Evolutionary conservation across 2,797 vertebrate species (phyloP).

Genomic region (Melanotaenia trifasciata): DNA sequence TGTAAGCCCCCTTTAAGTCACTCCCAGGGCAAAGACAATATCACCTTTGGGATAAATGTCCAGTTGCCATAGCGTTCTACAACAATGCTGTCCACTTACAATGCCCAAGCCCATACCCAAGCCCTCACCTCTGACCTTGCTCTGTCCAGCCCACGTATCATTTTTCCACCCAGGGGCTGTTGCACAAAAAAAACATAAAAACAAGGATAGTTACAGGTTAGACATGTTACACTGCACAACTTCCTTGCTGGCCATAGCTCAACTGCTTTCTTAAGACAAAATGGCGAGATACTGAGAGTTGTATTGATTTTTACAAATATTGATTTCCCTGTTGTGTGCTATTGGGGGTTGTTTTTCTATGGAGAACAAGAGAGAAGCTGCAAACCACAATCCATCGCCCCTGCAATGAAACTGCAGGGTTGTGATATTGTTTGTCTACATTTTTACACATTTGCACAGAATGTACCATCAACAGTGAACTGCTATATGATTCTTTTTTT

Average conservation of each 20-base stretch:
- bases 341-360: constrained; percentile 63
- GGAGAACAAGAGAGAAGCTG: constrained; percentile 39
- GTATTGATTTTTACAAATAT: constrained; percentile 78
- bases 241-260: constrained; percentile 51
- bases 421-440: background rate
- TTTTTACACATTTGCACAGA: constrained; percentile 5
- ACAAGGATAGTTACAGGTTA: constrained; percentile 60
- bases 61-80: constrained; percentile 79
- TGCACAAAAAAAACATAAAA: constrained; percentile 61
- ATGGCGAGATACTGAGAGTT: constrained; percentile 73
- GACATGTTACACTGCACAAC: constrained; percentile 74
- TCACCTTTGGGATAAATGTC: constrained; percentile 81
- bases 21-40: constrained; percentile 77
- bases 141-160: constrained; percentile 72
- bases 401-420: constrained; percentile 34
- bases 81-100: constrained; percentile 80
- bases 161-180: constrained; percentile 73
- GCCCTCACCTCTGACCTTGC: constrained; percentile 74
- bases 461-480: background rate
- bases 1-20: constrained; percentile 72
- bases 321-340: constrained; percentile 72
- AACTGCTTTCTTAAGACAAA: constrained; percentile 72
- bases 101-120: constrained; percentile 68
- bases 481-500: background rate
- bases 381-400: constrained; percentile 29